Conservation (phyloP, 2,113 vertebrate species). For the Ceuthmochares aereus region DNA sequence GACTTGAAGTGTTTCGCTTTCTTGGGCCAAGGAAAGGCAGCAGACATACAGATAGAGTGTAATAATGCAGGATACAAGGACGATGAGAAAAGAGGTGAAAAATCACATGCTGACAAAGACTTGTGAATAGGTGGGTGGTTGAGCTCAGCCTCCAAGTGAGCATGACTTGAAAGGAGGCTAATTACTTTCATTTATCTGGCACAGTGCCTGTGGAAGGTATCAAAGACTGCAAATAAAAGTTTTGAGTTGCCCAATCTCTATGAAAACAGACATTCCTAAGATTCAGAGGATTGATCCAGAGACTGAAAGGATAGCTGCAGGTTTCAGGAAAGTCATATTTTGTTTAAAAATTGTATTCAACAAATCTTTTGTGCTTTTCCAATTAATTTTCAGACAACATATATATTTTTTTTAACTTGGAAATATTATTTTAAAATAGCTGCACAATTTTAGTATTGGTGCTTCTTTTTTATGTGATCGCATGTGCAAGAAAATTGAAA, state of each 20-base stretch:
- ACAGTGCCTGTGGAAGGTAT: not conserved
- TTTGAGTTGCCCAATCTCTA: not conserved
- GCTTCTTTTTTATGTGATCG: not conserved
- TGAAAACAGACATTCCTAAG: not conserved
- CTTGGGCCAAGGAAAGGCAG: not conserved
- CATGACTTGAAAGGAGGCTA: not conserved
- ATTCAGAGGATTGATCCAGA: not conserved
- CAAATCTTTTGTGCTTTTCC: not conserved
- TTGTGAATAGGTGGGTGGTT: not conserved
- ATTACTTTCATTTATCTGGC: not conserved
- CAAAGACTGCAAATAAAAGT: not conserved
- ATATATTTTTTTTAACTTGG: not conserved
- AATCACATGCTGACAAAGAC: not conserved
- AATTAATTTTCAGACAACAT: not conserved
- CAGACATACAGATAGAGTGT: not conserved
- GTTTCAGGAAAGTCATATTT: not conserved
- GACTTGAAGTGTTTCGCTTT: not conserved
- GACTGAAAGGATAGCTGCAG: not conserved
- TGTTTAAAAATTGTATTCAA: not conserved
- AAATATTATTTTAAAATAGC: not conserved
- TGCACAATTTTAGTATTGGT: not conserved
- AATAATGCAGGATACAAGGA: not conserved
- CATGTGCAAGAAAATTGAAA: not conserved
- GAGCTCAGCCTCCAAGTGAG: constrained; percentile 12
- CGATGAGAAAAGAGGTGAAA: not conserved